A percentile compares a stretch with the other conserved stretches of the same genome.
These are phyloP conservation scores for Euproctis similis DNA, from an alignment of 2,888 invertebrate genomes.

Conservation along the genomic window DNA sequence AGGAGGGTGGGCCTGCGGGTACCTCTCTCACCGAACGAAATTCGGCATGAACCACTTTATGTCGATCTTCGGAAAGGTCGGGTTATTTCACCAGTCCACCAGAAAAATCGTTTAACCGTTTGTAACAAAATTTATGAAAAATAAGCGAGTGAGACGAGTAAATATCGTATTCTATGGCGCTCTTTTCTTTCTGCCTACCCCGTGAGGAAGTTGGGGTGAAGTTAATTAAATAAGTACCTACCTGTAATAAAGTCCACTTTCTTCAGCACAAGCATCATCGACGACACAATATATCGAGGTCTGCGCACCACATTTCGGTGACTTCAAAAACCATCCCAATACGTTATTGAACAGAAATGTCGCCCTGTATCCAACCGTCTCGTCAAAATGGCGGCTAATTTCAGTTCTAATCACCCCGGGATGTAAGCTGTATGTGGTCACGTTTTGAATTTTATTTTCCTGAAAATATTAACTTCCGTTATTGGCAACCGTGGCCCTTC, in stretches of 20 bases:
- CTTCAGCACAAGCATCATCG: slow-evolving; percentile 74
- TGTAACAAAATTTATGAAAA: too few species aligned
- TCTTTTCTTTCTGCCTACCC: too few species aligned
- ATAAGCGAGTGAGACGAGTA: too few species aligned
- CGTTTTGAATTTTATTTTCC: slow-evolving; percentile 51
- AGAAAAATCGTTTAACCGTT: too few species aligned
- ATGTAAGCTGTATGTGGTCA: slow-evolving; percentile 78
- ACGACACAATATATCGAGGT: slow-evolving; percentile 82
- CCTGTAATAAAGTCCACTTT: slow-evolving; percentile 76
- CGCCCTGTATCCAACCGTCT: slow-evolving; percentile 37
- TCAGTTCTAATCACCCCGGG: slow-evolving; percentile 81
- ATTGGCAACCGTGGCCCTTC: too few species aligned
- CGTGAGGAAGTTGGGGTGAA: too few species aligned
- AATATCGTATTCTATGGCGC: too few species aligned
- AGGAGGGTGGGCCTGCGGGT: too few species aligned
- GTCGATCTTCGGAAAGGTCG: too few species aligned
- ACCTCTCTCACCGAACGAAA: too few species aligned
- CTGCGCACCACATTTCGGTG: slow-evolving; percentile 81
- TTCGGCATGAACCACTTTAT: too few species aligned
- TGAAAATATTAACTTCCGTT: slow-evolving; percentile 24
- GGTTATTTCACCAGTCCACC: too few species aligned
- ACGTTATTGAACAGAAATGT: slow-evolving; percentile 45
- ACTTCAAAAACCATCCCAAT: slow-evolving; percentile 64
- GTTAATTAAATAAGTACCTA: slow-evolving; percentile 20
- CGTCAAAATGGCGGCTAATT: slow-evolving; percentile 75